Percentiles rank a stretch among this genome's conserved stretches.
Conservation (phyloP, 1,140 invertebrate species). For the silkworm (Bombyx mori) region ASM3026992v2 NC_085109.1:2252501-2253000, state of each 20-base stretch:
- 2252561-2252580: constrained; percentile 40
- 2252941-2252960: no score
- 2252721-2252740: constrained; percentile 33
- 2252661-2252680: constrained; percentile 32
- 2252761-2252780: no score
- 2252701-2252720: constrained; percentile 30
- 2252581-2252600: constrained; percentile 31
- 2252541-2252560: constrained; percentile 41
- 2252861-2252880: no score
- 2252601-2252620: constrained; percentile 31
- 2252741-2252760: constrained; percentile 9
- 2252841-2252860: no score
- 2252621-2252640: constrained; percentile 44
- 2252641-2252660: constrained; percentile 28
- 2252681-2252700: constrained; percentile 36
- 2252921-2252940: no score
- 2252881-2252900: no score
- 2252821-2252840: no score
- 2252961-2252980: no score
- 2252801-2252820: no score
- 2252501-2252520: constrained; percentile 18
- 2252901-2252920: no score
- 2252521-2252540: constrained; percentile 37
- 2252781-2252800: no score
- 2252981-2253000: no score